A percentile compares a stretch with the other conserved stretches of the same genome.
Evolutionary conservation across 2,888 invertebrate species (phyloP).

Genomic region (Dryococelus australis): DNA sequence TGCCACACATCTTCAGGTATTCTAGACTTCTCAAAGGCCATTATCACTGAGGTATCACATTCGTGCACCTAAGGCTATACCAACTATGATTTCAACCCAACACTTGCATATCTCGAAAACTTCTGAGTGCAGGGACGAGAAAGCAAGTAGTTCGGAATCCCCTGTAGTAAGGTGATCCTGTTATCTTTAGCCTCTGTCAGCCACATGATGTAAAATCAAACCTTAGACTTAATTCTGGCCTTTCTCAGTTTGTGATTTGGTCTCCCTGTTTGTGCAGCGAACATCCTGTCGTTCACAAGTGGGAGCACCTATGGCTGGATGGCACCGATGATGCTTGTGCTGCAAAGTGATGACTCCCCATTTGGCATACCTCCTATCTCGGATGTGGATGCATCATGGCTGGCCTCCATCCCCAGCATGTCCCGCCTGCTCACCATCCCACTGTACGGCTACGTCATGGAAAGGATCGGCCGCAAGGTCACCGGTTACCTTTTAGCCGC

Average conservation of each 20-base stretch:
- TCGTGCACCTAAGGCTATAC: too few relatives aligned
- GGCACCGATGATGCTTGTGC: not conserved
- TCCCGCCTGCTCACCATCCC: slow-evolving; percentile 1
- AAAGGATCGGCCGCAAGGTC: not conserved
- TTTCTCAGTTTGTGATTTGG: not conserved
- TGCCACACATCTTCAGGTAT: too few relatives aligned
- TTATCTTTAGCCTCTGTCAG: too few relatives aligned
- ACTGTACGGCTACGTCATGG: not conserved
- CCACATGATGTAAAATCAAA: too few relatives aligned
- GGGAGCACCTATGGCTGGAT: not conserved
- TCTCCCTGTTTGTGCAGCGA: not conserved
- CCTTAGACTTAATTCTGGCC: not conserved
- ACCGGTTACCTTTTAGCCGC: not conserved
- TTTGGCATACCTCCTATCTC: not conserved
- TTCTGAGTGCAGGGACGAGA: too few relatives aligned
- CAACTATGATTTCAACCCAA: too few relatives aligned
- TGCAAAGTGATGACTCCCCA: not conserved
- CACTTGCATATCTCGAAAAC: too few relatives aligned
- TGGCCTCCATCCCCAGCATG: not conserved
- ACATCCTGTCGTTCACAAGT: not conserved
- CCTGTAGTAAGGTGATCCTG: too few relatives aligned
- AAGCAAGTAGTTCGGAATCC: too few relatives aligned
- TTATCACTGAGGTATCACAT: too few relatives aligned
- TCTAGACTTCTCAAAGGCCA: too few relatives aligned
- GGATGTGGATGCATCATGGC: not conserved